phyloP scores from a whole-genome alignment of 64 coral and sea anemone species.

The Montipora sp. region DNA sequence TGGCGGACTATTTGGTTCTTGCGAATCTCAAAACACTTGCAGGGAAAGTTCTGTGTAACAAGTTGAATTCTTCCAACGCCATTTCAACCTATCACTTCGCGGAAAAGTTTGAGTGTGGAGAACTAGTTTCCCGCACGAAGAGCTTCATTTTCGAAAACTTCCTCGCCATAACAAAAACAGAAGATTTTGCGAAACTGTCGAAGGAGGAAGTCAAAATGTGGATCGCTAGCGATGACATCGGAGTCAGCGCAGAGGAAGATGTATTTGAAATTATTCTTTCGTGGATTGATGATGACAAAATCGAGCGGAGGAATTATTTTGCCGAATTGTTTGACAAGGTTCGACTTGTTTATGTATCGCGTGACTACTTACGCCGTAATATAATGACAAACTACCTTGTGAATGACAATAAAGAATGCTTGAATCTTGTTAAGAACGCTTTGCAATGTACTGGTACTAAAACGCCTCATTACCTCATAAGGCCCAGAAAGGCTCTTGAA shows the following conservation, averaged over 20 bases:
- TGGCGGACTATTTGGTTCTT: background rate
- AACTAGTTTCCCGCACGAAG: background rate
- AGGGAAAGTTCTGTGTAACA: background rate
- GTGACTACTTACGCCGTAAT: background rate
- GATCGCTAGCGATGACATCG: background rate
- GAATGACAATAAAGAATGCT: background rate
- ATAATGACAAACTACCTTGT: background rate
- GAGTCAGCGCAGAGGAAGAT: background rate
- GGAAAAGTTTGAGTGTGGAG: background rate
- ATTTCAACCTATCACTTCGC: background rate
- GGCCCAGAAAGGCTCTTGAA: background rate
- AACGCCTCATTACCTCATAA: background rate
- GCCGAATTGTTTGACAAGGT: background rate
- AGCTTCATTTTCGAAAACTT: background rate
- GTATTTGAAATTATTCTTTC: background rate
- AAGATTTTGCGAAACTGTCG: background rate
- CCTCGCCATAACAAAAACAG: background rate
- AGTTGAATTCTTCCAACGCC: background rate
- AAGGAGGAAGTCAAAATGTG: slow-evolving; percentile 3
- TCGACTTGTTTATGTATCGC: background rate
- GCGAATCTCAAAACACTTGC: background rate
- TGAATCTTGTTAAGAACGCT: background rate
- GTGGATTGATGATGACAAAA: background rate
- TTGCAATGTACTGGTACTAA: background rate
- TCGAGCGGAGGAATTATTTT: background rate